Base-by-base conservation (phyloP, 2,797 vertebrate genomes). In the Falco rusticolus region DNA sequence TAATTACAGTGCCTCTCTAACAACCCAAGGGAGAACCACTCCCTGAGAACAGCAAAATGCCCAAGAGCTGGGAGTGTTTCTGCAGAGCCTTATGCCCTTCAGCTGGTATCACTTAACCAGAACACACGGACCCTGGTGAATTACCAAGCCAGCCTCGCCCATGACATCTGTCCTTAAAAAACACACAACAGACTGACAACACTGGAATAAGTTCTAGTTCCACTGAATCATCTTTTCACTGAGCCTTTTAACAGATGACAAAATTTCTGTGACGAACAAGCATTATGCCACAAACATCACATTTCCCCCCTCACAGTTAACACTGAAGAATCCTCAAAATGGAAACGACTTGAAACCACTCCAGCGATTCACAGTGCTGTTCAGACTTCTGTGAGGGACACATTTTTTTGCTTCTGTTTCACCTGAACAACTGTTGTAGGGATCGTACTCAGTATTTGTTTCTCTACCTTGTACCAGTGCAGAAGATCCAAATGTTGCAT, bases 351-450 rank as follows among this genome's bases (percentile, higher is more conserved):
- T 68, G 33, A 70, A 93, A 60, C 28, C 28, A 24, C 45, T 81
- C 15, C 65, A 81, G 63, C 26, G 37, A 51, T 24, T 21, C 24
- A 63, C 33, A 11, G 16, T 2, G 21, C 37, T 85, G 15, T 10
- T 63, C 66, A 57, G 70, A 10, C 29, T 51, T 60, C 39, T 16
- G 12, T 9, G 33, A 87, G 37, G 26, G 22, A n/a, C 43, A 50
- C 13, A 47, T 37, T 33, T 13, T n/a, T 79, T 41, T 48, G 28
- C 25, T 43, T 74, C 41, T 6, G 26, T 28, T 63, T 45, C 8
- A 33, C 29, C 29, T 11, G 3, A 69, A 41, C 0, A 0, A 16
- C 64, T 28, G 21, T 5, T 15, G 16, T 3, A 65, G 13, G 19
- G 41, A 10, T 50, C 6, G 24, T 1, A 24, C 41, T 26, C 26